Base-by-base conservation (phyloP, 1,140 invertebrate species). In the Magallana ariakensis region DNA sequence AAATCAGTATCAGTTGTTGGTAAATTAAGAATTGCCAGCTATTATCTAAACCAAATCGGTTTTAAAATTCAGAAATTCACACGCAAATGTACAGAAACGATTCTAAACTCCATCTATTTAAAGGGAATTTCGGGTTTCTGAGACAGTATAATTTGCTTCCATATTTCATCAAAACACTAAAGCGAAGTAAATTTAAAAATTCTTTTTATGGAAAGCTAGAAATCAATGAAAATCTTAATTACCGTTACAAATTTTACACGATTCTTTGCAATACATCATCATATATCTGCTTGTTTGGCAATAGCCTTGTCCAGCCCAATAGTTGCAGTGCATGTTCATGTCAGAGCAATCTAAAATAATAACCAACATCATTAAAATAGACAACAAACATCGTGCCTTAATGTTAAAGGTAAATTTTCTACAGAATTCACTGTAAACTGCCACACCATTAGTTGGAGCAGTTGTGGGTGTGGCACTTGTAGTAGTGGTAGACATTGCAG, bases 201-300 rank as follows among this genome's bases (percentile, higher is more conserved):
- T 5, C 5, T 46, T 46, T 46, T 46, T n/a, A n/a, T n/a, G n/a
- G 33, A 46, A 46, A 46, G 33, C 33, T 46, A 46, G 33, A 46
- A 46, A 46, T 46, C 33, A 46, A 46, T 46, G 33, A 0, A 46
- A 46, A 46, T 46, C 58, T 60, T 0, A 16, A 66, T 75, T 26
- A 75, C 66, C 80, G 54, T 82, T 82, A 16, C 80, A 82, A 8
- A 55, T 11, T 13, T 16, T 54, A 9, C 80, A 82, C 8, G 80
- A 9, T 3, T 9, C 16, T 56, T 56, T 82, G 46, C 80, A 82
- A 16, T 82, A 75, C 22, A 82, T 55, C 46, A 16, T n/a, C 80
- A 82, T 56, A n/a, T 55, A 54, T 9, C 46, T 8, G 13, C 80
- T 54, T 7, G 33, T 22, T 7, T 10, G n/a, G 54, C 80, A 55